A percentile compares a stretch with the other conserved stretches of the same genome.
Evolutionary conservation across 2,797 vertebrate species (phyloP).

Genomic region (Myotis myotis): DNA sequence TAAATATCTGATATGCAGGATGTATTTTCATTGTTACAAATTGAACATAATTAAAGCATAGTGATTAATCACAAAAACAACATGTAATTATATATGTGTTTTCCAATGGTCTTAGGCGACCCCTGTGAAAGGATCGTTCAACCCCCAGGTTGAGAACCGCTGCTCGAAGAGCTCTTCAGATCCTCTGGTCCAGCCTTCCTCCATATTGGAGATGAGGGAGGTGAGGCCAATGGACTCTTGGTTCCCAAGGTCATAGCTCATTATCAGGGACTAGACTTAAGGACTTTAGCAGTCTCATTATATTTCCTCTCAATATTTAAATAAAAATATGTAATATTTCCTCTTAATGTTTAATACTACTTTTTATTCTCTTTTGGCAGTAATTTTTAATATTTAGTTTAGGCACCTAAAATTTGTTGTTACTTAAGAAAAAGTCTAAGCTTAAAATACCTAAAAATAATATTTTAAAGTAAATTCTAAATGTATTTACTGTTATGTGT

Average conservation of each 20-base stretch:
- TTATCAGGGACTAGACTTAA: neutral
- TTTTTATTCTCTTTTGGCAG: conserved; percentile 2
- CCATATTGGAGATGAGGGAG: neutral
- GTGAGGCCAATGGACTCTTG: too few species aligned
- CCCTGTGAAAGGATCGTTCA: too few species aligned
- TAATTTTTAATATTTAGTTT: neutral
- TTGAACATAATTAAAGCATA: too few species aligned
- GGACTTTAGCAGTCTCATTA: neutral
- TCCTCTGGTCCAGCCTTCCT: neutral
- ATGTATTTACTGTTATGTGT: neutral
- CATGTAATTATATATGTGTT: too few species aligned
- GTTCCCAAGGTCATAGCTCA: neutral
- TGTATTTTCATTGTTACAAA: too few species aligned
- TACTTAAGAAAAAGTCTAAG: neutral
- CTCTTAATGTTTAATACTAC: neutral
- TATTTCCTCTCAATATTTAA: neutral
- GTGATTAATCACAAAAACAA: too few species aligned
- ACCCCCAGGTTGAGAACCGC: too few species aligned
- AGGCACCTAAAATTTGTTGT: neutral
- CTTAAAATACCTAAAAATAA: neutral
- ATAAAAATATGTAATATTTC: neutral
- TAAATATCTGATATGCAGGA: too few species aligned
- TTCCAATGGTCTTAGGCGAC: too few species aligned
- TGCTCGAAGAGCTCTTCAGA: too few species aligned
- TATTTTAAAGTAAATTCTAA: neutral